Conservation (phyloP, 2,113 vertebrate species). For the Poeciliopsis retropinna region DNA sequence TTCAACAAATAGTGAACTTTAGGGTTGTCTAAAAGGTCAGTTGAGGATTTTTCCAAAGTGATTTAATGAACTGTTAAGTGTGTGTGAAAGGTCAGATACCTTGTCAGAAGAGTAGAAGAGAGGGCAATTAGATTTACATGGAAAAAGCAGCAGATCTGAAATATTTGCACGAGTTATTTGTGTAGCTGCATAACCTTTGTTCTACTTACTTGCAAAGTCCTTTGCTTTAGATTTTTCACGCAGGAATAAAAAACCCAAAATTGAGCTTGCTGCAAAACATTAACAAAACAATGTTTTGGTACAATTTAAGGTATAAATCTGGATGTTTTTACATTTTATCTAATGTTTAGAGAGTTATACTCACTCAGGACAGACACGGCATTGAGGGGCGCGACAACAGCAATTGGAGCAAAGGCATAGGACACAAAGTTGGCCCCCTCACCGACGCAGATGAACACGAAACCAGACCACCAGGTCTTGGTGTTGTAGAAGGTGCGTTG, state of each 20-base stretch:
- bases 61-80: not conserved
- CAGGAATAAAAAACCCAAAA: constrained; percentile 94
- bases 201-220: constrained; percentile 92
- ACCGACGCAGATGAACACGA: constrained; percentile 87
- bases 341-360: constrained; percentile 25
- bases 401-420: constrained; percentile 92
- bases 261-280: constrained; percentile 86
- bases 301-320: not conserved
- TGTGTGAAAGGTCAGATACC: not conserved
- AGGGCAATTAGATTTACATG: constrained; percentile 29
- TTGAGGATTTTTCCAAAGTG: not conserved
- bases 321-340: no score
- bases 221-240: constrained; percentile 92
- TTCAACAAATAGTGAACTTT: not conserved
- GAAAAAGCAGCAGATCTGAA: constrained; percentile 8
- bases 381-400: constrained; percentile 89
- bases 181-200: not conserved
- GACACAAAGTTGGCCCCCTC: constrained; percentile 91
- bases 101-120: not conserved
- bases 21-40: no score
- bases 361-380: constrained; percentile 91
- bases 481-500: constrained; percentile 88
- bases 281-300: constrained; percentile 9
- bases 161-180: constrained; percentile 19
- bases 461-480: constrained; percentile 95